Base-by-base conservation (phyloP, 2,113 vertebrate species). In the Hyperoodon ampullatus region DNA sequence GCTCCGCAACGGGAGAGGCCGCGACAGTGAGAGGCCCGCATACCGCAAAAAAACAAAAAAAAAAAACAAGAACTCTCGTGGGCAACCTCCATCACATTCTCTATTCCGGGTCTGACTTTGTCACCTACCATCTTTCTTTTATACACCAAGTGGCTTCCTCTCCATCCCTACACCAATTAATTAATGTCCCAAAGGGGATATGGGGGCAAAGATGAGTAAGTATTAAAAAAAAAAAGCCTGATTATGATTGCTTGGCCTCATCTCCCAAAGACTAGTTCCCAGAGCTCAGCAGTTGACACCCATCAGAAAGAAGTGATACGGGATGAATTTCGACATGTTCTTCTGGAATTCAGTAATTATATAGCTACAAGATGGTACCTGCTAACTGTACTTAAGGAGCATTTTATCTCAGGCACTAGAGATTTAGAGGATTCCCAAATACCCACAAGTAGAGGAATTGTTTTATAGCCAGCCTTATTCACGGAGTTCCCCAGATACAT, bases 351-450 rank as follows among this genome's bases (percentile, higher is more conserved):
- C 19, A 3, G 39, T 58, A 71, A 94, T 95, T 95, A 53, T 1
- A 19, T 0, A 85, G 60, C 50, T 74, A 19, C 95, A 94, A 66
- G 93, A 80, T 58, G 28, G 39, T 70, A 77, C 88, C 75, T 90
- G 94, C 71, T 63, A 39, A 19, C 23, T 90, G 19, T 58, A 77
- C 15, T 7, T 58, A 24, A 61, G 13, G 12, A 96, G 42, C 1
- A 33, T 71, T 88, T 94, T 81, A n/a, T 81, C 44, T 74, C 86
- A 18, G 66, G 75, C 16, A 19, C 35, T 70, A 55, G 3, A 77
- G 50, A n/a, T 90, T 88, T 72, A 80, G 0, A 77, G 58, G 66
- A 93, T 82, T 95, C 89, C 53, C 68, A 88, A 68, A 95, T 13
- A 42, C 75, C 30, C 39, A 88, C 33, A 68, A 42, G 10, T 39